A percentile compares a stretch with the other conserved stretches of the same genome.
Conservation (phyloP, 2,888 invertebrate genomes). For the Pammene fasciana region DNA sequence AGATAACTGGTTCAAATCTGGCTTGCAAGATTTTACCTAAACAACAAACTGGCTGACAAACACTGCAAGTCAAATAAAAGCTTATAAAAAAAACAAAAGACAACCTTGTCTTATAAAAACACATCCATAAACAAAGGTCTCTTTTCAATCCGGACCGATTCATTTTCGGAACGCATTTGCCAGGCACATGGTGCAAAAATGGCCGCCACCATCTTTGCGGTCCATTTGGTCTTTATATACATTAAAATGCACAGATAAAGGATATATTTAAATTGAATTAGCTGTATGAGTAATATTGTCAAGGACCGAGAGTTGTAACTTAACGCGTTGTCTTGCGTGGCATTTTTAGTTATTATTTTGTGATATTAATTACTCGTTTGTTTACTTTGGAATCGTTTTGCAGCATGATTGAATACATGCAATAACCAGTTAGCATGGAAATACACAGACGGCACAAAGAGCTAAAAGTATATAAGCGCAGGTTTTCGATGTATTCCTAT, state of each 20-base stretch:
- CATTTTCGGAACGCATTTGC: slow-evolving; percentile 18
- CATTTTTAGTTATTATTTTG: slow-evolving; percentile 4
- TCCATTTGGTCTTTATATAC: background rate
- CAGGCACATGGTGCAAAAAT: slow-evolving; percentile 9
- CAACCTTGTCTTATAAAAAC: background rate
- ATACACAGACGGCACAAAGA: too few relatives aligned
- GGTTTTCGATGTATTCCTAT: too few relatives aligned
- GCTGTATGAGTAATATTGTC: slow-evolving; percentile 12
- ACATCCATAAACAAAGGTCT: background rate
- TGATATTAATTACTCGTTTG: background rate
- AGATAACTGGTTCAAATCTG: too few relatives aligned
- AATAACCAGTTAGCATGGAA: too few relatives aligned
- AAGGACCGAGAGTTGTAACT: background rate
- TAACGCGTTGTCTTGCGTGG: background rate
- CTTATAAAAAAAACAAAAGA: background rate
- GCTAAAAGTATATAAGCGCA: too few relatives aligned
- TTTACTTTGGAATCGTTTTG: background rate
- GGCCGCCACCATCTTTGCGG: slow-evolving; percentile 11
- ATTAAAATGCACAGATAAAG: background rate
- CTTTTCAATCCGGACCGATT: slow-evolving; percentile 1
- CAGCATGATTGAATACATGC: background rate
- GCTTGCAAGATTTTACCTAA: too few relatives aligned
- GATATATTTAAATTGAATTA: background rate
- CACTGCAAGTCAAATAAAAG: too few relatives aligned
- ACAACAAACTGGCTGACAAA: too few relatives aligned